Evolutionary conservation across 2,888 invertebrate genomes (phyloP), one percentile per base, ranked within the genome.

Genomic region (Abscondita cerata): DNA sequence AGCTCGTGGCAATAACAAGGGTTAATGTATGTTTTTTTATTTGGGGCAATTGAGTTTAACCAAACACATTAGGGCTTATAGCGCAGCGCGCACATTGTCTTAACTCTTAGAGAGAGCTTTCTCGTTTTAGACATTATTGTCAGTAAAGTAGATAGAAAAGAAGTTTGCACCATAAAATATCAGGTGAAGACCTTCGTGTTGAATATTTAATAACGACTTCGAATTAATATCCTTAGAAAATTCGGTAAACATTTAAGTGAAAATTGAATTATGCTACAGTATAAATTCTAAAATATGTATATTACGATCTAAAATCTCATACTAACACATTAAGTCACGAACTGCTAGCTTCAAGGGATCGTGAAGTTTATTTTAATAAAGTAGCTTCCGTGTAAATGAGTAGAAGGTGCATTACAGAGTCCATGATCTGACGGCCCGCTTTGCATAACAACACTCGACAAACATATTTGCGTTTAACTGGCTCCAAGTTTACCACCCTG

Each of bases 311-410:
- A 52, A 63, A 59, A 59, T 59, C 63, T 51, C 19, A 25, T 31
- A 44, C 34, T 34, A 59, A 52, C 13, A 13, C 48, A 50, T 38
- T 44, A 51, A 59, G 59, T 63, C 63, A 59, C 59, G 59, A 63
- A 59, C 56, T 52, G 36, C 6, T 33, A 54, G 54, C 58, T 59
- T 38, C 54, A 19, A 50, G 57, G 58, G 55, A 56, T 59, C 55
- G 63, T 52, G 55, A 59, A 62, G 63, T 59, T 63, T 63, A 59
- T 63, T 59, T 63, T 59, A 63, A 63, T 63, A 63, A 59, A 63
- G 63, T 55, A 55, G 54, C 59, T 63, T 54, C 51, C 51, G 63
- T 63, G 59, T 59, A 63, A 63, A 63, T 63, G 54, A 59, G 59
- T 52, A 36, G 51, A 53, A 44, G 52, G 53, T 52, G 59, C 59